Conservation (phyloP, 2,888 invertebrate species). For the Smittia aterrima region DNA sequence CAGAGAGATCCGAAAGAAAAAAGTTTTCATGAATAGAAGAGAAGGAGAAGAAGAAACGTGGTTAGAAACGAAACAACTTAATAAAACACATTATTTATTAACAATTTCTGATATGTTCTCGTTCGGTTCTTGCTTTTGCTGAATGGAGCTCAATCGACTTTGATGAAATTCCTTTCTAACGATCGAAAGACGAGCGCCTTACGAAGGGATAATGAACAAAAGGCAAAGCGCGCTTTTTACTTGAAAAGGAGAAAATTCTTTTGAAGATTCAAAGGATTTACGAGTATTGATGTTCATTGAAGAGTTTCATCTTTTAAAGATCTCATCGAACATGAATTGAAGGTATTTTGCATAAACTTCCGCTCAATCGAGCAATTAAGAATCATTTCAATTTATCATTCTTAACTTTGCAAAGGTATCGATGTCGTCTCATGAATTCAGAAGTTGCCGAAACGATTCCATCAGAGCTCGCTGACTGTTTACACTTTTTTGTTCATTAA, state of each 20-base stretch:
- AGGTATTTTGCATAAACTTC: constrained; percentile 29
- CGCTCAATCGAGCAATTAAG: constrained; percentile 37
- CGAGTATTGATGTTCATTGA: constrained; percentile 16
- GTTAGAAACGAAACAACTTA: constrained; percentile 33
- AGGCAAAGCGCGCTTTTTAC: constrained; percentile 10
- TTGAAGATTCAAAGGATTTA: constrained; percentile 19
- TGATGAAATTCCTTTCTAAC: constrained; percentile 1
- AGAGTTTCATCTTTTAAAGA: neutral
- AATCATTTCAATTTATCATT: neutral
- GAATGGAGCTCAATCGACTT: constrained; percentile 14
- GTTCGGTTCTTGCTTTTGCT: neutral
- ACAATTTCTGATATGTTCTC: constrained; percentile 19
- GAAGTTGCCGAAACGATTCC: neutral
- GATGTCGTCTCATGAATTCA: neutral
- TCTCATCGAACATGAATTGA: neutral
- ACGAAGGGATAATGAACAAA: neutral
- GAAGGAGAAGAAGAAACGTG: constrained; percentile 6
- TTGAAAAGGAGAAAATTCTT: neutral
- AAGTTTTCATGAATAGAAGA: constrained; percentile 3
- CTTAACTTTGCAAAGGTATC: neutral
- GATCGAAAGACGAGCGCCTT: neutral
- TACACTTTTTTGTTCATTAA: constrained; percentile 3
- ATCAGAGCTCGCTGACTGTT: neutral
- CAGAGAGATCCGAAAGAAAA: neutral
- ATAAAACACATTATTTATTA: constrained; percentile 40